Evolutionary conservation across 1,140 invertebrate species (phyloP).

Genomic region (Drosophila pallidifrons): DNA sequence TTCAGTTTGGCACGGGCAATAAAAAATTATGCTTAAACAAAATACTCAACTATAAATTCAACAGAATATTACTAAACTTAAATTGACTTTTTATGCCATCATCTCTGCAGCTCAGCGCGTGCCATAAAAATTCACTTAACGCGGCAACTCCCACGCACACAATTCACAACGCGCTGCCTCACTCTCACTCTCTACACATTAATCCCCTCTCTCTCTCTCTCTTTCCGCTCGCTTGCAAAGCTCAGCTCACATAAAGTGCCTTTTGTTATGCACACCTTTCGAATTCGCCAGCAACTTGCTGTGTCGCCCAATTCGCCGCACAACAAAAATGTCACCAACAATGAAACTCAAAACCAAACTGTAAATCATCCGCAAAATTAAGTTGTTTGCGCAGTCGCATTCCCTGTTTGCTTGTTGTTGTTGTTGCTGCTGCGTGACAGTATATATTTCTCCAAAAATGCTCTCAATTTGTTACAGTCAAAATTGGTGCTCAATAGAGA

Average conservation of each 20-base stretch:
- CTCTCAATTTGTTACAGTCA: constrained; percentile 1
- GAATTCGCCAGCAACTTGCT: constrained; percentile 30
- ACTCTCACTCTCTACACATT: constrained; percentile 3
- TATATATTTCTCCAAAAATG: constrained; percentile 6
- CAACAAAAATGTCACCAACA: constrained; percentile 61
- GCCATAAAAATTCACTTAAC: constrained; percentile 80
- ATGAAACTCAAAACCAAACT: constrained; percentile 72
- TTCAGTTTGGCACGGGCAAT: constrained; percentile 19
- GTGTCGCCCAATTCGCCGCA: constrained; percentile 15
- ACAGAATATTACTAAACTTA: constrained; percentile 81
- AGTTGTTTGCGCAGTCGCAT: constrained; percentile 54
- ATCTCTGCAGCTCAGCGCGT: constrained; percentile 61
- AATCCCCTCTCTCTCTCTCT: not conserved
- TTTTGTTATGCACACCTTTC: constrained; percentile 40
- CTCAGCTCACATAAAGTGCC: constrained; percentile 16
- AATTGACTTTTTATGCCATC: constrained; percentile 82
- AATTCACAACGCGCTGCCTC: not conserved
- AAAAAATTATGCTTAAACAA: constrained; percentile 82
- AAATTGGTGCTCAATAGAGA: not conserved
- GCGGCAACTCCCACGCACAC: constrained; percentile 59
- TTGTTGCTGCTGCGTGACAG: constrained; percentile 8
- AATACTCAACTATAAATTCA: constrained; percentile 80
- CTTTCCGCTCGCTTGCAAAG: not conserved
- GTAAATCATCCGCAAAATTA: constrained; percentile 80
- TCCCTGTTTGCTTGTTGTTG: not conserved